Evolutionary conservation across 2,113 vertebrate genomes (phyloP).

Genomic region (Saguinus imperator): DNA sequence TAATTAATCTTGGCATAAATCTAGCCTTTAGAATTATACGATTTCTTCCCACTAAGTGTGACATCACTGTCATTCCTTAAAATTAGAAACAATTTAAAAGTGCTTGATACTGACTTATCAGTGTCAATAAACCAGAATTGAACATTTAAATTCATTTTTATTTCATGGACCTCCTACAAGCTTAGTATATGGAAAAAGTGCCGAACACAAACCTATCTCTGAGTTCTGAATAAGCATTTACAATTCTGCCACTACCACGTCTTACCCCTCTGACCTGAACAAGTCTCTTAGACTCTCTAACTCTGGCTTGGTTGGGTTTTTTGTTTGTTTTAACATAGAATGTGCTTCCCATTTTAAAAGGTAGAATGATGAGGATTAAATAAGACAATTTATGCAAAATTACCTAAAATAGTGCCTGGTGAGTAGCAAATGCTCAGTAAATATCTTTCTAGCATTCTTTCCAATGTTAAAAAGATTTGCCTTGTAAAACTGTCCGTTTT

Average conservation of each 20-base stretch:
- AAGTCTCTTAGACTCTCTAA: not conserved
- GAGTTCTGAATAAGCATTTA: not conserved
- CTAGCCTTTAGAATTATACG: not conserved
- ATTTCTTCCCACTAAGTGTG: not conserved
- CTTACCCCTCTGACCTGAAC: not conserved
- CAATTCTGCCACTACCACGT: not conserved
- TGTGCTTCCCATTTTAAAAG: not conserved
- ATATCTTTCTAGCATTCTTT: not conserved
- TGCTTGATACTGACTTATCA: not conserved
- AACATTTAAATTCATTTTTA: not conserved
- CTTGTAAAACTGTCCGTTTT: not conserved
- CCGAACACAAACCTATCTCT: too few species aligned
- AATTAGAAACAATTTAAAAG: not conserved
- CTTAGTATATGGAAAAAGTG: not conserved
- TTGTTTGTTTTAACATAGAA: too few species aligned
- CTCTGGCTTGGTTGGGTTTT: not conserved
- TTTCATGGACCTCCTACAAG: not conserved
- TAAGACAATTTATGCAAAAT: not conserved
- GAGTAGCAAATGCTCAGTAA: not conserved
- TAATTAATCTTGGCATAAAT: not conserved
- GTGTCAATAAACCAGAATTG: not conserved
- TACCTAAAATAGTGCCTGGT: not conserved
- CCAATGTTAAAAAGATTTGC: not conserved
- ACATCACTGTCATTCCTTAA: not conserved
- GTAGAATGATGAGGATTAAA: not conserved